Conservation (phyloP, 1,140 invertebrate species). For the Zaprionus camerounensis region DNA sequence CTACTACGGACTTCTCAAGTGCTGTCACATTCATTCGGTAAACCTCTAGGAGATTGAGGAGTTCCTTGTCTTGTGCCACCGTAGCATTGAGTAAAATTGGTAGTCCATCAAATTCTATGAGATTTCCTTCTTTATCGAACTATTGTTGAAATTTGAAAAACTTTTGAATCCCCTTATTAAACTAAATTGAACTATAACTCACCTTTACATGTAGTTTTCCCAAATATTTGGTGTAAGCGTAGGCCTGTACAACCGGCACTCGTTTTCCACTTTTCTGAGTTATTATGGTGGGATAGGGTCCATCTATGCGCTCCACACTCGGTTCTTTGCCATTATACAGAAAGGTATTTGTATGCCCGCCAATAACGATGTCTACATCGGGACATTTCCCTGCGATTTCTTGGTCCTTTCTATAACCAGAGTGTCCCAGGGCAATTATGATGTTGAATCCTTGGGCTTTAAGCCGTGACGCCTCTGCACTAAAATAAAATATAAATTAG, state of each 20-base stretch:
- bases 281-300: conserved; percentile 91
- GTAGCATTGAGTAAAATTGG: conserved; percentile 91
- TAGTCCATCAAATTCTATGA: conserved; percentile 88
- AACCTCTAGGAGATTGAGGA: conserved; percentile 87
- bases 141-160: conserved; percentile 81
- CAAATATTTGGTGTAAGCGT: conserved; percentile 96
- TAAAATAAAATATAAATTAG: conserved; percentile 14
- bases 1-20: conserved; percentile 86
- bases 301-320: conserved; percentile 88
- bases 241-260: conserved; percentile 95
- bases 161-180: background rate
- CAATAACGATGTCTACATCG: conserved; percentile 94
- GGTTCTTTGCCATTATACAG: conserved; percentile 90
- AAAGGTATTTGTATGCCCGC: conserved; percentile 96
- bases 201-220: conserved; percentile 88
- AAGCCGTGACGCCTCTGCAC: conserved; percentile 88
- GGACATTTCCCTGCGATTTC: conserved; percentile 91
- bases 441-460: conserved; percentile 90
- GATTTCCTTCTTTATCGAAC: conserved; percentile 91
- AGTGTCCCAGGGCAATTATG: conserved; percentile 95
- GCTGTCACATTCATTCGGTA: conserved; percentile 86
- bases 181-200: background rate
- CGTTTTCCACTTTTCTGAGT: conserved; percentile 88
- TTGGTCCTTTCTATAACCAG: conserved; percentile 91
- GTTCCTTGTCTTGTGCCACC: conserved; percentile 87